phyloP scores from a whole-genome alignment of 2,113 vertebrate genomes.

The Otus sunia region DNA sequence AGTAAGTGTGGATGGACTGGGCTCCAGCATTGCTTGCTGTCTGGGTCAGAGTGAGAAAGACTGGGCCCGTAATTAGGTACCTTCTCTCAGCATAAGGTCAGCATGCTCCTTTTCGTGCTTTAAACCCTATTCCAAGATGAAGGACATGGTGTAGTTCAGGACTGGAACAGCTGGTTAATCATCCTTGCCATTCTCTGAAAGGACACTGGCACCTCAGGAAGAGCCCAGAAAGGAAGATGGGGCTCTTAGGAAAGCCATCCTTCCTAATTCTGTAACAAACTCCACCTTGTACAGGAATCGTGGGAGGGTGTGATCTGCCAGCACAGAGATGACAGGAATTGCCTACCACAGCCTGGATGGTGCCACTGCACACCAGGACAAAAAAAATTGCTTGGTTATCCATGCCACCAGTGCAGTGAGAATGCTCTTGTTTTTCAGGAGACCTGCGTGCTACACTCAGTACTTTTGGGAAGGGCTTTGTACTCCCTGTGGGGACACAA shows the following conservation, averaged over 20 bases:
- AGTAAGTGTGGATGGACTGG: neutral
- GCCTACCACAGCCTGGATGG: neutral
- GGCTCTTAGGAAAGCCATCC: neutral
- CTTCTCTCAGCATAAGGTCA: neutral
- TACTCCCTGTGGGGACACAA: neutral
- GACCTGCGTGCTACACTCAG: neutral
- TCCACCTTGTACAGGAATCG: neutral
- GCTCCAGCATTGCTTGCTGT: neutral
- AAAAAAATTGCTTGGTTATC: neutral
- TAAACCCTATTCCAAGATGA: neutral
- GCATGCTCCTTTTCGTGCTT: neutral
- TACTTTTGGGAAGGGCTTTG: neutral
- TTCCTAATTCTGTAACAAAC: neutral
- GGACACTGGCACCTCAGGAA: neutral
- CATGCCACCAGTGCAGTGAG: neutral
- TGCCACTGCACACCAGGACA: neutral
- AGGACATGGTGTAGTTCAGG: neutral
- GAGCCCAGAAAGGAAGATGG: neutral
- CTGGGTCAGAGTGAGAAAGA: neutral
- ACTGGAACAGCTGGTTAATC: neutral
- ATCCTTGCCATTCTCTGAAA: neutral
- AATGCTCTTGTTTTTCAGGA: neutral
- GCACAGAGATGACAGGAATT: neutral
- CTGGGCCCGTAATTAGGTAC: neutral
- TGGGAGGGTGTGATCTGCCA: neutral